These are phyloP conservation scores for Aptenodytes patagonicus DNA, from an alignment of 2,113 vertebrate species.

Conservation along the genomic window DNA sequence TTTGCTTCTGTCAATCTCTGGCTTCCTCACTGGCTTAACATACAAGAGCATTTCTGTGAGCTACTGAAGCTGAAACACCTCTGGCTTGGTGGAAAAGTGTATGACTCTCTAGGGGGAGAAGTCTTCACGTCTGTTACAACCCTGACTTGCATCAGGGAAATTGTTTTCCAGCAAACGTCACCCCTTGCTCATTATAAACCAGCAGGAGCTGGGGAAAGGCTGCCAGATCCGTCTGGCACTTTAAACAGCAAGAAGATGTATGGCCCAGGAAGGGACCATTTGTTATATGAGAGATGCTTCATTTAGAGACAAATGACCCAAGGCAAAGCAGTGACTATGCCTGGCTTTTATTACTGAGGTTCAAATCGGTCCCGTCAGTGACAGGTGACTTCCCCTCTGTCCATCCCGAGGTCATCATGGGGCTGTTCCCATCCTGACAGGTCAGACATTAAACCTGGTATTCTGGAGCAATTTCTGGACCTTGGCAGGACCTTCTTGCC, in stretches of 20 bases:
- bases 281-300: neutral
- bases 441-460: neutral
- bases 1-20: neutral
- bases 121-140: neutral
- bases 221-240: neutral
- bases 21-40: neutral
- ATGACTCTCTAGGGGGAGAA: neutral
- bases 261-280: neutral
- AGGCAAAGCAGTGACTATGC: neutral
- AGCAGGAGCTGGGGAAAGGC: neutral
- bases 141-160: neutral
- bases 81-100: neutral
- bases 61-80: neutral
- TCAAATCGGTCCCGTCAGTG: fast-evolving
- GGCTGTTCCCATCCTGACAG: neutral
- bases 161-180: neutral
- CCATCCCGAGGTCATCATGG: neutral
- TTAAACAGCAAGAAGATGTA: neutral
- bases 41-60: neutral
- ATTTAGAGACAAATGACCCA: neutral
- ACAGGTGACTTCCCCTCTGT: neutral
- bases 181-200: neutral
- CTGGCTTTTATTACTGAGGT: neutral
- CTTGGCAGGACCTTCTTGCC: neutral
- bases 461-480: neutral